phyloP scores from a whole-genome alignment of 1,140 invertebrate species.

The Lepidurus apus region DNA sequence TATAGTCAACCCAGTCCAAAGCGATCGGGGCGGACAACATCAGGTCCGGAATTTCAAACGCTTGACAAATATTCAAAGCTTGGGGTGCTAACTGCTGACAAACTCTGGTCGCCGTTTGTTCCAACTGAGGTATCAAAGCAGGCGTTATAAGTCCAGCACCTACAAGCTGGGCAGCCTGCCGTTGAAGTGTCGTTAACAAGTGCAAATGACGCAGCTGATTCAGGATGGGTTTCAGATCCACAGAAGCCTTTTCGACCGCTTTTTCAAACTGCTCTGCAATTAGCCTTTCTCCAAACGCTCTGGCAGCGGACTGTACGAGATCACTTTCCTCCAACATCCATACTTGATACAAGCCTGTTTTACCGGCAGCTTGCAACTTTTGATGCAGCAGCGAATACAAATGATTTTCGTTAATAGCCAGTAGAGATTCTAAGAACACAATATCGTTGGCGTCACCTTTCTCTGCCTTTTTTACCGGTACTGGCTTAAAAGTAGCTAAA shows the following conservation, averaged over 20 bases:
- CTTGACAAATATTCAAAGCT: slow-evolving; percentile 40
- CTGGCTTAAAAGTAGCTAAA: slow-evolving; percentile 38
- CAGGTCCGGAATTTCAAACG: slow-evolving; percentile 41
- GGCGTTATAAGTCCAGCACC: slow-evolving; percentile 37
- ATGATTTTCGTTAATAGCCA: slow-evolving; percentile 39
- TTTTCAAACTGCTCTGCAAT: slow-evolving; percentile 40
- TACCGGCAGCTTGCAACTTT: slow-evolving; percentile 41
- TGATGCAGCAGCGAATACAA: slow-evolving; percentile 39
- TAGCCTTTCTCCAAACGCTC: slow-evolving; percentile 41
- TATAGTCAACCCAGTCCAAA: slow-evolving; percentile 43
- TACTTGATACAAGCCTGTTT: slow-evolving; percentile 39
- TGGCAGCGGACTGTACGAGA: slow-evolving; percentile 41
- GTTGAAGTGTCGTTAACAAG: slow-evolving; percentile 38
- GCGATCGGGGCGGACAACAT: slow-evolving; percentile 44
- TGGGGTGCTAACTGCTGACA: slow-evolving; percentile 40
- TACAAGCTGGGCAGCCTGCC: slow-evolving; percentile 39
- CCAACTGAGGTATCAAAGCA: slow-evolving; percentile 32
- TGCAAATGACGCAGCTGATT: slow-evolving; percentile 40
- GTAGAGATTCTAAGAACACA: slow-evolving; percentile 38
- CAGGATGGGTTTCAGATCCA: slow-evolving; percentile 37
- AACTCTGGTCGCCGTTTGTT: slow-evolving; percentile 34
- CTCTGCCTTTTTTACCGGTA: slow-evolving; percentile 26
- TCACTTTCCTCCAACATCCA: slow-evolving; percentile 44
- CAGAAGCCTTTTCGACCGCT: slow-evolving; percentile 36
- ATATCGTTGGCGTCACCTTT: slow-evolving; percentile 32